These are phyloP conservation scores for Charina bottae DNA, from an alignment of 2,113 vertebrate genomes.

Conservation along the genomic window DNA sequence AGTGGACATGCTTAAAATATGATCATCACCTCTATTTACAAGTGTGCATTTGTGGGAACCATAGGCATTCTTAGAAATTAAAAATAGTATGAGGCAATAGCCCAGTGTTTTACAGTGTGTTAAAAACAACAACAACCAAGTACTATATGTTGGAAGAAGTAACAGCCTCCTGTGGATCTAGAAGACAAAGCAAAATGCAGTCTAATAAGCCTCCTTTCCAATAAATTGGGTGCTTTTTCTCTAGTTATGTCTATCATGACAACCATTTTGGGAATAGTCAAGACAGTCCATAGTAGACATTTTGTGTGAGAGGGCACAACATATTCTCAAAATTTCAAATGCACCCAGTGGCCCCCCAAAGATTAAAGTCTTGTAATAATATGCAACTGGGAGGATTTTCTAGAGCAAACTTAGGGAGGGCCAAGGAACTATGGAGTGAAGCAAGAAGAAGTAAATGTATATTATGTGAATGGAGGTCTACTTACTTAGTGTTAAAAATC, in stretches of 20 bases:
- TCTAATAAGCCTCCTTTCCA: background rate
- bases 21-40: background rate
- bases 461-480: background rate
- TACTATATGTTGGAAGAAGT: background rate
- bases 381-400: too few relatives aligned
- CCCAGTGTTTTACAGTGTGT: background rate
- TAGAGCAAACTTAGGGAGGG: background rate
- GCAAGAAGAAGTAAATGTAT: background rate
- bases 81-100: background rate
- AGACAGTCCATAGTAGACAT: background rate
- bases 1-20: background rate
- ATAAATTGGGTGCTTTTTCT: background rate
- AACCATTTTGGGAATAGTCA: background rate
- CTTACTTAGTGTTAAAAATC: background rate
- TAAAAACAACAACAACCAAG: background rate
- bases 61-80: background rate
- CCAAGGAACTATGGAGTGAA: background rate
- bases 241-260: background rate
- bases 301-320: background rate
- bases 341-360: background rate
- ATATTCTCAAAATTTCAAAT: background rate
- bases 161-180: background rate
- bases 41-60: background rate
- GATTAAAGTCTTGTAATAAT: background rate
- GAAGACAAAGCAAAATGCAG: background rate